A percentile compares a stretch with the other conserved stretches of the same genome.
These are phyloP conservation scores for Episyrphus balteatus DNA, from an alignment of 1,140 invertebrate species.

Conservation along the genomic window DNA sequence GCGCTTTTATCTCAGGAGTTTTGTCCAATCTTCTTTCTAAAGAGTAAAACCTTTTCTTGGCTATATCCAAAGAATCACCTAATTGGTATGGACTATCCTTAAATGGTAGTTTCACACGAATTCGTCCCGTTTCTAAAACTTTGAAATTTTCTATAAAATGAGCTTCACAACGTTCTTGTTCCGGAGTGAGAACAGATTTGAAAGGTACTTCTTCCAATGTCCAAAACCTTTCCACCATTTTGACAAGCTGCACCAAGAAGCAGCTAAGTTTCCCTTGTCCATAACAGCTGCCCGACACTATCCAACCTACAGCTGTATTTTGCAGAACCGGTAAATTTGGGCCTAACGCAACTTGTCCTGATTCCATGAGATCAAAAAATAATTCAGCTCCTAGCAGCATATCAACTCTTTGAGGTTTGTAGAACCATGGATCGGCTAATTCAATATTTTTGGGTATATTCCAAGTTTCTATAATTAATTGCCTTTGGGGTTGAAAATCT, in stretches of 20 bases:
- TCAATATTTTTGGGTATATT: conserved; percentile 10
- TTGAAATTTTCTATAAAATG: conserved; percentile 1
- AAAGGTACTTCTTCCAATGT: no score
- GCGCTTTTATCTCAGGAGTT: conserved; percentile 3
- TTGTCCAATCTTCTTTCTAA: conserved; percentile 8
- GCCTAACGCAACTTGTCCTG: conserved; percentile 17
- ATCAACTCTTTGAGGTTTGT: conserved; percentile 12
- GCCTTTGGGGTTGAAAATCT: conserved; percentile 4
- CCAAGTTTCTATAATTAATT: neutral
- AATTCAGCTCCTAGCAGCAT: conserved; percentile 18
- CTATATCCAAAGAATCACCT: conserved; percentile 13
- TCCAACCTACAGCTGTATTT: conserved; percentile 25
- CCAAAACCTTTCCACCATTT: conserved; percentile 8
- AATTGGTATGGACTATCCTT: conserved; percentile 8
- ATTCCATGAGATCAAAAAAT: conserved; percentile 8
- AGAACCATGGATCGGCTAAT: conserved; percentile 16
- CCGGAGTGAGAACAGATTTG: neutral
- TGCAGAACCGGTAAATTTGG: conserved; percentile 18
- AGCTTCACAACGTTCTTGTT: conserved; percentile 2
- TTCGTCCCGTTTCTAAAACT: conserved; percentile 12
- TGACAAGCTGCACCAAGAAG: neutral
- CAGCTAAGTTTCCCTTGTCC: neutral
- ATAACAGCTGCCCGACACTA: conserved; percentile 12
- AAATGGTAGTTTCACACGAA: conserved; percentile 23
- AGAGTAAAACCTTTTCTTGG: conserved; percentile 8